These are phyloP conservation scores for Biston betularia DNA, from an alignment of 2,888 invertebrate species.

Conservation along the genomic window DNA sequence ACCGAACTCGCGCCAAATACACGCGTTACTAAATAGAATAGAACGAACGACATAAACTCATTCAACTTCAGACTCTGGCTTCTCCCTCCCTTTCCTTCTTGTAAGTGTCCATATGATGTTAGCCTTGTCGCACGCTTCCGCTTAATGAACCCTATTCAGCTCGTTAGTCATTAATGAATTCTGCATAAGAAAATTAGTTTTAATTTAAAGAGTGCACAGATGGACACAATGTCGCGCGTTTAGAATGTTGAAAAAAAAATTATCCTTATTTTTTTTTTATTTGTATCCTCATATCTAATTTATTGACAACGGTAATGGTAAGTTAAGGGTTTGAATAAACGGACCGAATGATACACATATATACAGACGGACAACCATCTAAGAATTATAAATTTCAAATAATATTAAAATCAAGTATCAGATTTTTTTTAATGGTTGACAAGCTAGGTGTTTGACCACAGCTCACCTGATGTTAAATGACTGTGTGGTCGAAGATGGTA, in stretches of 20 bases:
- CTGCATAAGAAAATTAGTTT: slow-evolving; percentile 86
- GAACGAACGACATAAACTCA: slow-evolving; percentile 85
- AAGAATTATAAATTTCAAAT: no score
- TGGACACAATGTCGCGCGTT: slow-evolving; percentile 57
- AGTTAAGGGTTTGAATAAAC: no score
- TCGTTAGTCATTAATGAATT: slow-evolving; percentile 86
- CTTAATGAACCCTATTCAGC: slow-evolving; percentile 85
- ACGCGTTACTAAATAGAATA: slow-evolving; percentile 85
- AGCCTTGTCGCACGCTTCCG: slow-evolving; percentile 75
- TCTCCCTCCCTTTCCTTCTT: slow-evolving; percentile 57
- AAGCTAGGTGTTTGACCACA: no score
- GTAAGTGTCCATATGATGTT: slow-evolving; percentile 40
- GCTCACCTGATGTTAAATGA: no score
- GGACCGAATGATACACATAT: no score
- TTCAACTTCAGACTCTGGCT: slow-evolving; percentile 78
- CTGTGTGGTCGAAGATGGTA: no score
- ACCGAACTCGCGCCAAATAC: slow-evolving; percentile 83
- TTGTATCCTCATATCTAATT: no score
- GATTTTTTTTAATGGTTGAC: no score
- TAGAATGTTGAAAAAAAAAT: slow-evolving; percentile 12
- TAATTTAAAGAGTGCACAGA: slow-evolving; percentile 84
- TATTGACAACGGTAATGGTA: no score
- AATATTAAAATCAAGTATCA: no score
- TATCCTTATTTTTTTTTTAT: neutral
- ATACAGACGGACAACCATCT: no score